These are phyloP conservation scores for Andinoacara biseriatus DNA, from an alignment of 2,113 vertebrate genomes.

Conservation along the genomic window DNA sequence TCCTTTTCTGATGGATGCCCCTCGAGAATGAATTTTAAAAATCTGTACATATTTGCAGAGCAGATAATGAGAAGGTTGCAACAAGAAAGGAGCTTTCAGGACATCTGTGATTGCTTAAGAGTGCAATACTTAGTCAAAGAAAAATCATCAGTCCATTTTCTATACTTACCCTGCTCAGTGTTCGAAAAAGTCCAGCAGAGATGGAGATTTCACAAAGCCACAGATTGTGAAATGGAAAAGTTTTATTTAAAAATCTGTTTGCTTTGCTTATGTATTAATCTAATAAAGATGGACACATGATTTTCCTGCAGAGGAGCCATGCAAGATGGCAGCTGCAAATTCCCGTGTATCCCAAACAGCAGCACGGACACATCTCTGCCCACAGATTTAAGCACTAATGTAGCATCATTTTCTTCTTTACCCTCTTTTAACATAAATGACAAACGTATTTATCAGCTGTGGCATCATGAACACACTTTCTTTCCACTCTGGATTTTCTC, in stretches of 20 bases:
- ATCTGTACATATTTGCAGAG: not conserved
- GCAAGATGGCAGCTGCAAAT: not conserved
- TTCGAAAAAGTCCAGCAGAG: not conserved
- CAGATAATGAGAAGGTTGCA: not conserved
- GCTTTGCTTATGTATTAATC: not conserved
- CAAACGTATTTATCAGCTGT: conserved; percentile 1
- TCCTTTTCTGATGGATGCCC: not conserved
- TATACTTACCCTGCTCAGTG: not conserved
- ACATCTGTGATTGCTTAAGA: not conserved
- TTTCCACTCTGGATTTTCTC: conserved; percentile 2
- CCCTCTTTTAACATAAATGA: not conserved
- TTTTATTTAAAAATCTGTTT: not conserved
- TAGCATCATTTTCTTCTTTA: not conserved
- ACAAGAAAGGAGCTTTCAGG: not conserved
- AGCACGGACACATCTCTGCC: not conserved
- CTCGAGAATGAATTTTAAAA: not conserved
- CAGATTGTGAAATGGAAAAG: not conserved
- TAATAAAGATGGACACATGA: not conserved
- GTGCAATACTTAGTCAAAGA: not conserved
- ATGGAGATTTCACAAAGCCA: not conserved
- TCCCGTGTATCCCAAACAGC: not conserved
- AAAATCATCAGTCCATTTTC: not conserved
- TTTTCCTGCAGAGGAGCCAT: not conserved
- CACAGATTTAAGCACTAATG: not conserved
- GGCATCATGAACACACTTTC: not conserved